Evolutionary conservation across 2,888 invertebrate species (phyloP).

Genomic region (Tipula vernalis): DNA sequence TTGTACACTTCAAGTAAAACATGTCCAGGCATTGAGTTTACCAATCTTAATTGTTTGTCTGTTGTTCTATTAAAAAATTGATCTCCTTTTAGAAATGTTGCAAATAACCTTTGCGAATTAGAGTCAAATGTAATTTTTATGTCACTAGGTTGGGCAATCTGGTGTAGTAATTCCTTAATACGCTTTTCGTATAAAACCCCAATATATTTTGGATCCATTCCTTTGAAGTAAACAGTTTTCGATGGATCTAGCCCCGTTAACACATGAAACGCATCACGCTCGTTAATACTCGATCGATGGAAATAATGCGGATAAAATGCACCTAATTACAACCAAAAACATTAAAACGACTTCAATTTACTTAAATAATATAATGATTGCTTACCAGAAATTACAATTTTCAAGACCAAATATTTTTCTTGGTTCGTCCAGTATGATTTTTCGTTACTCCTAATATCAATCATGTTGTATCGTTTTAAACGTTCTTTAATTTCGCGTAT

Average conservation of each 20-base stretch:
- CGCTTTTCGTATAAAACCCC: conserved; percentile 52
- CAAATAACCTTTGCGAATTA: conserved; percentile 48
- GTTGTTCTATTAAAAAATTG: not conserved
- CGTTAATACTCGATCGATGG: conserved; percentile 41
- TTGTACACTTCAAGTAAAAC: conserved; percentile 59
- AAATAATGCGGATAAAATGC: conserved; percentile 94
- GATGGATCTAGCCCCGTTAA: conserved; percentile 65
- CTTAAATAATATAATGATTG: not conserved
- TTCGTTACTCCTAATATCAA: conserved; percentile 36
- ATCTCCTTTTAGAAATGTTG: conserved; percentile 43
- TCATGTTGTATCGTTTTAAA: conserved; percentile 47
- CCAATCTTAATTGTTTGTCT: not conserved
- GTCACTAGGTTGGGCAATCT: conserved; percentile 36
- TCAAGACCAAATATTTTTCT: conserved; percentile 50
- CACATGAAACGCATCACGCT: conserved; percentile 49
- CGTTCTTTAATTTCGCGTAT: conserved; percentile 56
- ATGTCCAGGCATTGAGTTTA: conserved; percentile 40
- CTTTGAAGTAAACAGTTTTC: conserved; percentile 55
- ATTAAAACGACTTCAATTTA: not conserved
- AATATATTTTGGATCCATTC: conserved; percentile 50
- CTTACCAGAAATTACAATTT: conserved; percentile 39
- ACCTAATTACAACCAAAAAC: conserved; percentile 7
- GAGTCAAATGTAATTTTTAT: conserved; percentile 33
- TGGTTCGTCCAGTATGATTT: conserved; percentile 35
- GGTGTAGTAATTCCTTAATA: conserved; percentile 45